Evolutionary conservation across 2,797 vertebrate genomes (phyloP), one percentile per base, ranked within the genome.

Genomic region (Limnodromus scolopaceus): DNA sequence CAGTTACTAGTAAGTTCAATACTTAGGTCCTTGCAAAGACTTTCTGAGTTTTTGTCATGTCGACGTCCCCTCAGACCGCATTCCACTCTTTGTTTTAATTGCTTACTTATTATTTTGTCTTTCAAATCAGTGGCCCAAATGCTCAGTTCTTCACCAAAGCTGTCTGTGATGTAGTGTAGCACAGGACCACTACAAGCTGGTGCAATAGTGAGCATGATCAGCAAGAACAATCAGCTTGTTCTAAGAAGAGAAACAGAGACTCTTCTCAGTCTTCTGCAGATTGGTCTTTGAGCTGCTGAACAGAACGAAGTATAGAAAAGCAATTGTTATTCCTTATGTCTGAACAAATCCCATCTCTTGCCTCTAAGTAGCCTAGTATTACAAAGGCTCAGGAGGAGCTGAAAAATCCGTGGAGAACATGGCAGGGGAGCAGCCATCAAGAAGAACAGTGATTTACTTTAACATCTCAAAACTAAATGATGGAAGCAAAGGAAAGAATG

Each of bases 401-500:
- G n/a, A 69, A 82, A 82, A 83, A 48, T 58, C 51, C 39, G 28
- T 49, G 55, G 27, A 65, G 16, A 78, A 64, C 8, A 11, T n/a
- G 6, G 27, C 30, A 1, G 1, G 8, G 11, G 6, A 2, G 6
- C 4, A 19, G 4, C 48, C 0, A 1, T n/a, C 9, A 85, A 60
- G 16, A 82, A 39, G 11, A 83, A 55, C 1, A n/a, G 6, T 32
- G 22, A 46, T 55, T 46, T 65, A 57, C 15, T 86, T 85, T n/a
- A 81, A 75, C 4, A 63, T 17, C 28, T 84, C 36, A 75, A 54
- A 87, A 84, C 25, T 51, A 38, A 39, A 54, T 58, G 30, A 48
- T 64, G 7, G 17, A 82, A 63, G 32, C 19, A 84, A 43, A 60
- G 7, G 32, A 83, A 58, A n/a, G 24, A 72, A 61, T 32, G 10